Evolutionary conservation across 2,888 invertebrate species (phyloP), one percentile per base, ranked within the genome.

Genomic region (Eudasyphora cyanicolor): DNA sequence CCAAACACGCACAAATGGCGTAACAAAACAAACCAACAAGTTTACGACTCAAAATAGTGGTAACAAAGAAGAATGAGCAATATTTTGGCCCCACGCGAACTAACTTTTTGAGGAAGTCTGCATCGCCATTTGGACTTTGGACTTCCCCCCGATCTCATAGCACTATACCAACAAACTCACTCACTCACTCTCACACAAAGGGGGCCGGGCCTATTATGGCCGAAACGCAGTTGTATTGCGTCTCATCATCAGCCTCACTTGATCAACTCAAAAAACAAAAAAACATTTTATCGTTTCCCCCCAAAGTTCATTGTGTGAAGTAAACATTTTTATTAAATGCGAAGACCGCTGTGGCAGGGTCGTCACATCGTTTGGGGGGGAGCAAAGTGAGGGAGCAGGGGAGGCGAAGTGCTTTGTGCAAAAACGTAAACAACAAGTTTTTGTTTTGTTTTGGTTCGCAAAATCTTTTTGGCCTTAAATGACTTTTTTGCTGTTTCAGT

Each of bases 351-450:
- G n/a, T n/a, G n/a, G n/a, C n/a, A n/a, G n/a, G n/a, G n/a, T n/a
- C n/a, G n/a, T 21, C 45, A n/a, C 14, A 57, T 27, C 10, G 24
- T 54, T 21, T 54, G 21, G 12, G 24, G 27, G 57, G 21, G 49
- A 49, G 8, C 21, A 21, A 54, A 12, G 24, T 12, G 21, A 27
- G 27, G 27, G n/a, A n/a, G n/a, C 4, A 14, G n/a, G 1, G 60
- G 29, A 60, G n/a, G 14, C 12, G 57, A n/a, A n/a, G n/a, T n/a
- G 57, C 27, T 12, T 10, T 35, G 8, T 49, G 49, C 27, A 69
- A 67, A 76, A 67, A 38, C 49, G 14, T n/a, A 73, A 79, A 73
- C 51, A 60, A 79, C 49, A 67, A 51, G 35, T 73, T 45, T 57
- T 51, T 21, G 12, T 67, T 74, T 67, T 67, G 67, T 67, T 67